phyloP scores from a whole-genome alignment of 2,797 vertebrate genomes.

The Pogoniulus pusillus region DNA sequence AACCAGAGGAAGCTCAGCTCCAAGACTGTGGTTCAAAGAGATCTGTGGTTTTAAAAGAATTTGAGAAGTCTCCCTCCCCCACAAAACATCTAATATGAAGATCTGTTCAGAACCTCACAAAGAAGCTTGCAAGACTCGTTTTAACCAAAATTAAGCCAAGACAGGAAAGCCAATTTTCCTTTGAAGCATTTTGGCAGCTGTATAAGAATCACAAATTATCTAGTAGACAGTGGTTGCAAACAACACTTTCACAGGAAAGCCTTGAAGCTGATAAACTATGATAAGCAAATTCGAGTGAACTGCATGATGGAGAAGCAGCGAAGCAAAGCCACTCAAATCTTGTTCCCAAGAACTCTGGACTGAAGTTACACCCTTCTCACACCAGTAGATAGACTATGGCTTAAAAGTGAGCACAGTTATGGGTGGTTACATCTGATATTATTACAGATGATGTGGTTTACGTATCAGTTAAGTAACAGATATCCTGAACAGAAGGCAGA shows the following conservation, averaged over 20 bases:
- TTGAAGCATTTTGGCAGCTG: not conserved
- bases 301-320: not conserved
- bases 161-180: not conserved
- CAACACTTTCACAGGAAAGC: conserved; percentile 40
- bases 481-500: not conserved
- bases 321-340: not conserved
- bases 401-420: not conserved
- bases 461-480: not conserved
- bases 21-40: not conserved
- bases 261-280: conserved; percentile 8
- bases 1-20: not conserved
- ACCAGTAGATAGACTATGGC: not conserved
- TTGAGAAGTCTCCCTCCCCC: not conserved
- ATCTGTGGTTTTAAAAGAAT: not conserved
- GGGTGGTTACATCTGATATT: not conserved
- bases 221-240: not conserved
- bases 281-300: conserved; percentile 66
- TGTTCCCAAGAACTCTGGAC: conserved; percentile 54
- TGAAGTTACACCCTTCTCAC: not conserved
- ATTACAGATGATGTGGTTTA: not conserved
- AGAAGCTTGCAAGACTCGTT: not conserved
- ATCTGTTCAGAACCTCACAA: not conserved
- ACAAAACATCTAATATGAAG: not conserved
- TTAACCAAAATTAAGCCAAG: not conserved
- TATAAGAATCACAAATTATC: not conserved